Evolutionary conservation across 2,888 invertebrate genomes (phyloP).

Genomic region (Chymomyza fuscimana): DNA sequence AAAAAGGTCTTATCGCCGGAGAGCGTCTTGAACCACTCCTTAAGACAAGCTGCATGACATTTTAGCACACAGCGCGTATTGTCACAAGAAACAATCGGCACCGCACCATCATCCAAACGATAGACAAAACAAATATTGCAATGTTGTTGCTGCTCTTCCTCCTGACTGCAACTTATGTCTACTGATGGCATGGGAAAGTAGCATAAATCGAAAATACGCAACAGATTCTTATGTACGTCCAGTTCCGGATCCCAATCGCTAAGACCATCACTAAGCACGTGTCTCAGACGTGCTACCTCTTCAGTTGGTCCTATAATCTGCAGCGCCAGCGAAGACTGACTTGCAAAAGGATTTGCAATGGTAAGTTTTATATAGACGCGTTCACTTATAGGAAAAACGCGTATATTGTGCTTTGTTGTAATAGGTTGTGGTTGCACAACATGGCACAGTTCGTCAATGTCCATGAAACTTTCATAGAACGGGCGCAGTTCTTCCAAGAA

Average conservation of each 20-base stretch:
- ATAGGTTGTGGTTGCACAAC: conserved; percentile 75
- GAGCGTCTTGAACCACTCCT: conserved; percentile 77
- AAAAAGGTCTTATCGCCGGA: conserved; percentile 76
- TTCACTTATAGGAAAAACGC: conserved; percentile 76
- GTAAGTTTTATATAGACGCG: conserved; percentile 75
- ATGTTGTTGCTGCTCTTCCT: conserved; percentile 42
- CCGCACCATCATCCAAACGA: conserved; percentile 70
- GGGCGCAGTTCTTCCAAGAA: conserved; percentile 71
- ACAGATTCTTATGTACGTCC: conserved; percentile 77
- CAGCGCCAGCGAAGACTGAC: conserved; percentile 68
- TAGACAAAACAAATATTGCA: conserved; percentile 79
- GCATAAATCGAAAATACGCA: conserved; percentile 78
- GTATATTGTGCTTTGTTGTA: conserved; percentile 71
- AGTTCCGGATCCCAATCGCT: conserved; percentile 76
- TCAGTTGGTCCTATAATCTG: conserved; percentile 78
- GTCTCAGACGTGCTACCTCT: conserved; percentile 70
- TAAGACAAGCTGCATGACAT: conserved; percentile 76
- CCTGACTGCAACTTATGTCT: conserved; percentile 15
- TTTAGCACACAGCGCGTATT: conserved; percentile 75
- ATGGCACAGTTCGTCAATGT: conserved; percentile 78
- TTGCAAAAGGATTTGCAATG: conserved; percentile 74
- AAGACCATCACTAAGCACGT: conserved; percentile 73
- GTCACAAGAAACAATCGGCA: conserved; percentile 78
- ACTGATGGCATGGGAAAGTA: conserved; percentile 76
- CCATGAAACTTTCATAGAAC: conserved; percentile 74